Base-by-base conservation (phyloP, 2,797 vertebrate species). In the Tamandua tetradactyla region DNA sequence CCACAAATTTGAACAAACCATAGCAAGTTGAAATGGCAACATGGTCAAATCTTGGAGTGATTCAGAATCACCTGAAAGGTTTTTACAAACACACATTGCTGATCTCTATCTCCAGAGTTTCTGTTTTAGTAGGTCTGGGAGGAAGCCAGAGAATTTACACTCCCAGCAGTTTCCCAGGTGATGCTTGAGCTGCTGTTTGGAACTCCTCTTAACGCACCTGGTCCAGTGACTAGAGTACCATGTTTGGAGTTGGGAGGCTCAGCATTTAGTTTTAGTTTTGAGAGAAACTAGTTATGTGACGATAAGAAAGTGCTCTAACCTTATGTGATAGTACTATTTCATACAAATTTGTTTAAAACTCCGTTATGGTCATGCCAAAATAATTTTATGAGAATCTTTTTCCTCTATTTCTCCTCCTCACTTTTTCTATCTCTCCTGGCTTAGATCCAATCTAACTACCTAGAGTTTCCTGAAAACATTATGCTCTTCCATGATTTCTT, bases 321-420 rank as follows among this genome's bases (percentile, higher is more conserved):
- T 62, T 44, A 42, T 17, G 10, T 47, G 25, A 30, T 27, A 37
- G 71, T 20, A 35, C 30, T 80, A 75, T 68, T 90, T 75, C n/a
- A 27, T 55, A 69, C 12, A n/a, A 11, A 1, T 87, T 86, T 91
- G 35, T 57, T 87, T 81, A 22, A 47, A 69, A 93, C 18, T 75
- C 47, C 30, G 23, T 82, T n/a, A 55, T 42, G 42, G 5, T 85
- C 44, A 57, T 84, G 89, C 84, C 42, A 92, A 93, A 95, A 75
- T 84, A 76, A 82, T 61, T 69, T 78, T 64, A 32, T 15, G 62
- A 69, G 49, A 64, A 64, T 44, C 32, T 15, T 62, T 92, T 89
- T 59, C 23, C 69, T 57, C 55, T 2, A 3, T 52, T 13, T 90
- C 35, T 71, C 25, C 8, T 75, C 35, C 15, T 86, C 2, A n/a